These are phyloP conservation scores for Ptychoptera contaminata DNA, from an alignment of 2,888 invertebrate species.

Conservation along the genomic window DNA sequence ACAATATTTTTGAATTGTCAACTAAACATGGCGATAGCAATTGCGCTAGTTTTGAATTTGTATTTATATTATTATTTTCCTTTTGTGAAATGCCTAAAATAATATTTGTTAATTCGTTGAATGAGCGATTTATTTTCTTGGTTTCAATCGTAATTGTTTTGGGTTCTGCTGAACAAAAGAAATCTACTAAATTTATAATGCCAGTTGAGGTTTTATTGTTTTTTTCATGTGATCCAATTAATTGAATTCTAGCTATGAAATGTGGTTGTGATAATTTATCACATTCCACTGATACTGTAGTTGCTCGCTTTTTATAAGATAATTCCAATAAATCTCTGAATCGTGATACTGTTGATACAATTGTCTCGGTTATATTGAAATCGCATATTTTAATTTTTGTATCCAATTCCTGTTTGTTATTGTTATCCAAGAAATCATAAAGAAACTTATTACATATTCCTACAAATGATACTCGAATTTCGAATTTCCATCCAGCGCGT, in stretches of 20 bases:
- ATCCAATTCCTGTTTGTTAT: slow-evolving; percentile 50
- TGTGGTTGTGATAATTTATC: slow-evolving; percentile 53
- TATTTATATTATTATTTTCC: slow-evolving; percentile 71
- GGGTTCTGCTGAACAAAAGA: slow-evolving; percentile 75
- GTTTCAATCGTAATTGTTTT: slow-evolving; percentile 59
- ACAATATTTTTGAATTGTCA: slow-evolving; percentile 83
- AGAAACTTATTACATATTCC: slow-evolving; percentile 79
- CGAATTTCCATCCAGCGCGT: slow-evolving; percentile 61
- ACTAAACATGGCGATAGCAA: slow-evolving; percentile 76
- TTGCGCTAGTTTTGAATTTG: slow-evolving; percentile 81
- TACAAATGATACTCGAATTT: slow-evolving; percentile 57
- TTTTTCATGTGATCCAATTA: slow-evolving; percentile 45
- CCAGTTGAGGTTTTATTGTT: slow-evolving; percentile 48
- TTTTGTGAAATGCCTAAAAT: slow-evolving; percentile 70
- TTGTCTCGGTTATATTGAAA: slow-evolving; percentile 50
- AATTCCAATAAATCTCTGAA: slow-evolving; percentile 51
- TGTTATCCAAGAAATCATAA: slow-evolving; percentile 56
- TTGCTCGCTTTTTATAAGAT: slow-evolving; percentile 67
- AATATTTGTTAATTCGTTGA: slow-evolving; percentile 66
- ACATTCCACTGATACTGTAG: slow-evolving; percentile 60
- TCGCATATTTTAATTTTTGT: slow-evolving; percentile 65
- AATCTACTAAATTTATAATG: slow-evolving; percentile 66
- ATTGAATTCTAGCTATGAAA: slow-evolving; percentile 51
- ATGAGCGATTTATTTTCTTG: slow-evolving; percentile 69
- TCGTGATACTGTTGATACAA: slow-evolving; percentile 45